These are phyloP conservation scores for Chloroceryle inda DNA, from an alignment of 2,797 vertebrate species.

Conservation along the genomic window DNA sequence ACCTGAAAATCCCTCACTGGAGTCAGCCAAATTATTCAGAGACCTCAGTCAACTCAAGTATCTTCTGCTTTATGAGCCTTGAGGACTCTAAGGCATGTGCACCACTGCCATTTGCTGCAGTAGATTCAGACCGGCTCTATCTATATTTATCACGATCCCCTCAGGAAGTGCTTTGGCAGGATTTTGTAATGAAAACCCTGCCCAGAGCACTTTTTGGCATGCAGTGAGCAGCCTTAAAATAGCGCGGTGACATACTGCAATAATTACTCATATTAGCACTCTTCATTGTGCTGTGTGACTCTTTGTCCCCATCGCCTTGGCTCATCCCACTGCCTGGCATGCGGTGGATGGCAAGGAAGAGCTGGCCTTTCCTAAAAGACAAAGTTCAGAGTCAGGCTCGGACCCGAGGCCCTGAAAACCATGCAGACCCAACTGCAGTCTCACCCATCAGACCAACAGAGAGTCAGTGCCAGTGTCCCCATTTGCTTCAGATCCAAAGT, in stretches of 20 bases:
- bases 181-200: conserved; percentile 73
- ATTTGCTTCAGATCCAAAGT: not conserved
- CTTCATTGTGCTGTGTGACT: conserved; percentile 42
- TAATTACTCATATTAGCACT: conserved; percentile 77
- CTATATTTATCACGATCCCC: conserved; percentile 76
- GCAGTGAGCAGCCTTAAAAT: conserved; percentile 72
- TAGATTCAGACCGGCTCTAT: conserved; percentile 62
- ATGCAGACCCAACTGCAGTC: accelerated
- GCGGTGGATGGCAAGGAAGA: not conserved
- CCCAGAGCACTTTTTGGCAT: conserved; percentile 72
- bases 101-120: conserved; percentile 13
- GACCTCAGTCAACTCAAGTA: conserved; percentile 46
- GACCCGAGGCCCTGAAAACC: not conserved
- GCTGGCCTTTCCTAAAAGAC: conserved; percentile 40
- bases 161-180: conserved; percentile 78
- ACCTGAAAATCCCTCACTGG: conserved; percentile 66
- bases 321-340: not conserved
- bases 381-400: not conserved
- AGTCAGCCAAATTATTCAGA: conserved; percentile 53
- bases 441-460: not conserved
- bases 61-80: conserved; percentile 69
- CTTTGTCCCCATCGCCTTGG: conserved; percentile 30
- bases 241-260: conserved; percentile 72
- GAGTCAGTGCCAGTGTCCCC: not conserved
- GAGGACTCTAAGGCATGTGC: conserved; percentile 53